Percentiles rank a stretch among this genome's conserved stretches.
These are phyloP conservation scores for Metacarcinus magister DNA, from an alignment of 2,888 invertebrate species.

Conservation along the genomic window DNA sequence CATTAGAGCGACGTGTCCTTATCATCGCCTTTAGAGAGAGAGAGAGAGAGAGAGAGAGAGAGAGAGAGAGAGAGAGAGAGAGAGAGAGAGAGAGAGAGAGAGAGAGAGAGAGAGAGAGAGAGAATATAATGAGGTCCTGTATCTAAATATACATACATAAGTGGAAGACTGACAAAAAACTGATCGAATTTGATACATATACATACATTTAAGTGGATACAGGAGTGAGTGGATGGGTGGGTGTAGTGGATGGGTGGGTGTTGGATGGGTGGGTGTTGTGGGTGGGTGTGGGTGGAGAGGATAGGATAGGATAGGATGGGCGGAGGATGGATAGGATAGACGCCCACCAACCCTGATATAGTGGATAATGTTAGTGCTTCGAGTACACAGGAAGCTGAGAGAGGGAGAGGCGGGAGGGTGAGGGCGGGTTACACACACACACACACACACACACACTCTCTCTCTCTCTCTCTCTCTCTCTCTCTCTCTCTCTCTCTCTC, in stretches of 20 bases:
- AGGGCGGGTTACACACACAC: not conserved
- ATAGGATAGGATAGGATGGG: not conserved
- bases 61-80: too few species aligned
- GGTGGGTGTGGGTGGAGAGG: not conserved
- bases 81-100: too few species aligned
- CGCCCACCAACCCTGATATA: slow-evolving; percentile 49
- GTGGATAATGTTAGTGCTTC: slow-evolving; percentile 60
- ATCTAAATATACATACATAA: too few species aligned
- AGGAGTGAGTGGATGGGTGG: not conserved
- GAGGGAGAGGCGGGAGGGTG: not conserved
- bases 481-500: slow-evolving; percentile 33
- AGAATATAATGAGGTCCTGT: too few species aligned
- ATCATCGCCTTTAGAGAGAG: not conserved
- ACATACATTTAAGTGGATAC: not conserved
- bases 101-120: too few species aligned
- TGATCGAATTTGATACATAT: too few species aligned
- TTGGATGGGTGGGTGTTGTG: not conserved
- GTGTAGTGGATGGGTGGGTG: not conserved
- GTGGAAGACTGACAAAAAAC: too few species aligned
- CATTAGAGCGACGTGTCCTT: slow-evolving; percentile 33
- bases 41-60: not conserved
- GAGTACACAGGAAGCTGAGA: slow-evolving; percentile 40
- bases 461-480: slow-evolving; percentile 42
- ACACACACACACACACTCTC: not conserved
- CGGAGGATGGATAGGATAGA: not conserved